Conservation (phyloP, 1,140 invertebrate genomes). For the Calosoma granatense region DNA sequence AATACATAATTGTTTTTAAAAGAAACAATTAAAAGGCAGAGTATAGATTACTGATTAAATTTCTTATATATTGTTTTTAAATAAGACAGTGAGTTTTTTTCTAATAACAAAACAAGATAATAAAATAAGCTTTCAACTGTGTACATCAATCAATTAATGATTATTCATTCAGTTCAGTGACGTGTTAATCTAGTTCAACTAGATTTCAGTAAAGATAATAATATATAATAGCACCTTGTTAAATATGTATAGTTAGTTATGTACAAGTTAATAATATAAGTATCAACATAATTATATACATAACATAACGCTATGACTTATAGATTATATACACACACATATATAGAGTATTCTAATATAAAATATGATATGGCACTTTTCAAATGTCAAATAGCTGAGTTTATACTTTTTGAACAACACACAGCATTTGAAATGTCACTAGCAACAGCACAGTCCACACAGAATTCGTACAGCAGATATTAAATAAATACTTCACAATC, state of each 20-base stretch:
- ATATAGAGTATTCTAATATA: not conserved
- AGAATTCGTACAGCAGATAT: not conserved
- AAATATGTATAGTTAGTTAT: constrained; percentile 4
- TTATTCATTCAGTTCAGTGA: constrained; percentile 4
- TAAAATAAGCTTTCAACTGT: not conserved
- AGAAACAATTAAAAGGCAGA: no score
- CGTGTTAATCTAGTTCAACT: constrained; percentile 2
- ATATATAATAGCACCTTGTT: constrained; percentile 1
- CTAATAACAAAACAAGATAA: not conserved
- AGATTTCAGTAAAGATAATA: not conserved
- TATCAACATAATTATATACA: not conserved
- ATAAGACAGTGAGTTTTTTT: not conserved
- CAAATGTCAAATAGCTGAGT: not conserved
- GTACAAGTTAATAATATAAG: not conserved
- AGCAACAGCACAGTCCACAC: not conserved
- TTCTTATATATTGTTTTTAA: not conserved
- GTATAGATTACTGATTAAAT: not conserved
- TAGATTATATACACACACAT: not conserved
- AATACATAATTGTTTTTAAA: no score
- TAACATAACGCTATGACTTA: not conserved
- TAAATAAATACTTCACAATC: no score
- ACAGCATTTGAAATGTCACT: not conserved
- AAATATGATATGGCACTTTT: constrained; percentile 6
- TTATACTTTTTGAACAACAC: not conserved
- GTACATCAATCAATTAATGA: not conserved